Evolutionary conservation across 2,797 vertebrate genomes (phyloP).

Genomic region (Ficedula albicollis): DNA sequence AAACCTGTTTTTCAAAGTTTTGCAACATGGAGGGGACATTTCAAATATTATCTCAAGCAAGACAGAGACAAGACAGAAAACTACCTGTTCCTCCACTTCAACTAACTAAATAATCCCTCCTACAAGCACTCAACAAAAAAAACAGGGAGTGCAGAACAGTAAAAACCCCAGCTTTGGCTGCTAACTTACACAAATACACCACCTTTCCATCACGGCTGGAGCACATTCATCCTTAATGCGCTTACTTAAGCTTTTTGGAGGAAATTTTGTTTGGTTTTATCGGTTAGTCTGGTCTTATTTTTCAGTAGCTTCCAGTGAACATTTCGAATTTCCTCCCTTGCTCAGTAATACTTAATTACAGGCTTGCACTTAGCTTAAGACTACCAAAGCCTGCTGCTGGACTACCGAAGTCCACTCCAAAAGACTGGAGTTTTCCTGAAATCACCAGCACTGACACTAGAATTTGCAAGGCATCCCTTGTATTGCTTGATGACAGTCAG

Average conservation of each 20-base stretch:
- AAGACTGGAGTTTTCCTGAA: not conserved
- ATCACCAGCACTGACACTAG: not conserved
- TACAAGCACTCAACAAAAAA: not conserved
- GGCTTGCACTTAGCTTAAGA: not conserved
- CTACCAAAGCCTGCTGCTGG: not conserved
- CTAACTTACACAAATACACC: not conserved
- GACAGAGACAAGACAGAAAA: not conserved
- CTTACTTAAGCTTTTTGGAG: not conserved
- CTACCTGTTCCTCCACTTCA: not conserved
- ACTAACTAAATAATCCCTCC: not conserved
- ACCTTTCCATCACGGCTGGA: not conserved
- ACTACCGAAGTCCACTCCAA: not conserved
- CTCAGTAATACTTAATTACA: not conserved
- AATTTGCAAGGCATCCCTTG: not conserved
- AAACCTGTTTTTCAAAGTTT: not conserved
- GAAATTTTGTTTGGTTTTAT: not conserved
- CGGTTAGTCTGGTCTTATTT: not conserved
- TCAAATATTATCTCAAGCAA: not conserved
- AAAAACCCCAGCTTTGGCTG: not conserved
- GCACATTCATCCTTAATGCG: not conserved
- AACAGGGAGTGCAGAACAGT: not conserved
- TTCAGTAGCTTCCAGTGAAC: not conserved
- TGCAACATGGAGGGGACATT: not conserved
- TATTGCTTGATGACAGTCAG: not conserved
- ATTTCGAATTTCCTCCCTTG: not conserved